Conservation (phyloP, 2,888 invertebrate genomes). For the Drosophila paucipuncta region DNA sequence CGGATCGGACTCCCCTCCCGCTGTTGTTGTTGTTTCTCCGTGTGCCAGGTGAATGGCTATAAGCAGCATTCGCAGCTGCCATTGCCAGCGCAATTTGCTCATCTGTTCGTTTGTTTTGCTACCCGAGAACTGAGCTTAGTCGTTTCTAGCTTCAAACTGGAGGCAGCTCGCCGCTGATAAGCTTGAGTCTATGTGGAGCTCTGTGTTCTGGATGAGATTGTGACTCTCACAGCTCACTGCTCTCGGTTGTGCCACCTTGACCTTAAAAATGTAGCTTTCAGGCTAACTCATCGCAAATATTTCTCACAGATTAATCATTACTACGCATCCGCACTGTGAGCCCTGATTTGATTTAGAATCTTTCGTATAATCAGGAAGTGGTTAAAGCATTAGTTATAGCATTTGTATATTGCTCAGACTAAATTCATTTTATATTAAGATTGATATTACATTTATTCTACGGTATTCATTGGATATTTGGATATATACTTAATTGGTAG, state of each 20-base stretch:
- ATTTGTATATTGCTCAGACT: neutral
- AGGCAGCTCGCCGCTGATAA: slow-evolving; percentile 53
- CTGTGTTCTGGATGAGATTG: slow-evolving; percentile 15
- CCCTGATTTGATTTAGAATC: neutral
- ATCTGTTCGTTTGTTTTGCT: slow-evolving; percentile 57
- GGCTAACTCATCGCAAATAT: slow-evolving; percentile 7
- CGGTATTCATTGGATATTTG: neutral
- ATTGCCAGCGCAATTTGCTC: slow-evolving; percentile 40
- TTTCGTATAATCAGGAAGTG: neutral
- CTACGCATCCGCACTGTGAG: slow-evolving; percentile 46
- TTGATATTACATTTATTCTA: too few species aligned
- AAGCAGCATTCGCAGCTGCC: slow-evolving; percentile 39
- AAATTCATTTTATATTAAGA: neutral
- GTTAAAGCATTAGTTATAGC: neutral
- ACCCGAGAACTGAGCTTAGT: slow-evolving; percentile 54
- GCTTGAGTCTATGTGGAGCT: slow-evolving; percentile 24
- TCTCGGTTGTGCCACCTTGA: slow-evolving; percentile 51
- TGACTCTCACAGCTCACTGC: neutral
- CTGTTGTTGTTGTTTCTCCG: neutral
- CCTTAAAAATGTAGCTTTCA: slow-evolving; percentile 52
- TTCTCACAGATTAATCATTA: slow-evolving; percentile 15
- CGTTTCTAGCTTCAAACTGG: slow-evolving; percentile 14
- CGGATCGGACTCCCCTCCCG: slow-evolving; percentile 5
- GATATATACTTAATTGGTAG: neutral
- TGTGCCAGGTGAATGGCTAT: slow-evolving; percentile 11